phyloP scores from a whole-genome alignment of 2,888 invertebrate species.

The Deilephila elpenor region DNA sequence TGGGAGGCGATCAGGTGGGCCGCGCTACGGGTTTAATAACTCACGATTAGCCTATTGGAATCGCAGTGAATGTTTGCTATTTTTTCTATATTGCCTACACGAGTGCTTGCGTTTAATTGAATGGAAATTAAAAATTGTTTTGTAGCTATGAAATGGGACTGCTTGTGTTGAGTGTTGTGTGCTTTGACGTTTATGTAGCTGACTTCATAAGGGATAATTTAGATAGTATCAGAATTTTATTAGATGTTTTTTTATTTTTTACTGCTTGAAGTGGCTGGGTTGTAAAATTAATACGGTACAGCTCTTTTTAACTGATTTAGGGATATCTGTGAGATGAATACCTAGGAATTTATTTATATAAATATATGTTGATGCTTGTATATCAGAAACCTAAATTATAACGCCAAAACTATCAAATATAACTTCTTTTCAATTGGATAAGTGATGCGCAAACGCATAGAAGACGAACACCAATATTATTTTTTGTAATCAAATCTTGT shows the following conservation, averaged over 20 bases:
- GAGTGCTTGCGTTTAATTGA: slow-evolving; percentile 52
- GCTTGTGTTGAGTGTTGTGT: slow-evolving; percentile 17
- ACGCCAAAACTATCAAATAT: too few species aligned
- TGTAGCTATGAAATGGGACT: slow-evolving; percentile 47
- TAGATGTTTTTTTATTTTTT: background rate
- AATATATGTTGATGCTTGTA: too few species aligned
- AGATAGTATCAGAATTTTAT: background rate
- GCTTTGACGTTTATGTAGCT: background rate
- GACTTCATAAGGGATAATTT: background rate
- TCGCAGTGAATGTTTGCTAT: slow-evolving; percentile 83
- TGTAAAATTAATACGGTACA: too few species aligned
- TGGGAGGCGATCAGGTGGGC: slow-evolving; percentile 82
- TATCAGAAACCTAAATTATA: too few species aligned
- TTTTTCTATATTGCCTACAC: slow-evolving; percentile 76
- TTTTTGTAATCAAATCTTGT: too few species aligned
- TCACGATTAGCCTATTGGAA: slow-evolving; percentile 84
- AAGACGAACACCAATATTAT: too few species aligned
- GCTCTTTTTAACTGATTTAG: too few species aligned
- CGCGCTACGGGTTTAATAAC: slow-evolving; percentile 82
- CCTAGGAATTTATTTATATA: too few species aligned
- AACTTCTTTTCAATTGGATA: too few species aligned
- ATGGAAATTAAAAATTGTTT: slow-evolving; percentile 73
- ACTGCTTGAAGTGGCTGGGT: too few species aligned
- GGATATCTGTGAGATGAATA: too few species aligned
- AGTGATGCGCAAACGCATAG: too few species aligned